Percentiles rank a stretch among this genome's conserved stretches.
These are phyloP conservation scores for Telmatherina bonti DNA, from an alignment of 2,797 vertebrate species.

Conservation along the genomic window DNA sequence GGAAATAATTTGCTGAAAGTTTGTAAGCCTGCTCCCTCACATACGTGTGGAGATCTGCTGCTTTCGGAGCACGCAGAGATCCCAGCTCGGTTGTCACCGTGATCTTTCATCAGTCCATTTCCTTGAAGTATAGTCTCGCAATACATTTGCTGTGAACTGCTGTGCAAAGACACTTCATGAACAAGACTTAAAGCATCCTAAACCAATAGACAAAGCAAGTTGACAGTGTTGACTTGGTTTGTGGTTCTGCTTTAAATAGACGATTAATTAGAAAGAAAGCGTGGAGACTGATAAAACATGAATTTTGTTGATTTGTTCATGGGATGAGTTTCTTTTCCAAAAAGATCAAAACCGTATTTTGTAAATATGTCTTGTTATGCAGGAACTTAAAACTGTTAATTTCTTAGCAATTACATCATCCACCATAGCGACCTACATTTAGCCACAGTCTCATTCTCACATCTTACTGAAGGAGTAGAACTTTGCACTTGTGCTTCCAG, in stretches of 20 bases:
- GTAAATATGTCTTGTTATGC: neutral
- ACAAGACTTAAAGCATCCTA: slow-evolving; percentile 19
- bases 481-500: too few relatives aligned
- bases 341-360: neutral
- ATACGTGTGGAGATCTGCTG: slow-evolving; percentile 25
- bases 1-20: slow-evolving; percentile 9
- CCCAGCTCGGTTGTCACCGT: slow-evolving; percentile 34
- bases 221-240: slow-evolving; percentile 33
- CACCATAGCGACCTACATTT: neutral
- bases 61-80: slow-evolving; percentile 34
- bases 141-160: slow-evolving; percentile 19
- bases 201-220: slow-evolving; percentile 33
- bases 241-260: slow-evolving; percentile 38
- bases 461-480: neutral
- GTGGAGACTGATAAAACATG: slow-evolving; percentile 24
- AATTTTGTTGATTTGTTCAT: neutral
- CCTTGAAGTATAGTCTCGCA: neutral
- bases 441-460: neutral
- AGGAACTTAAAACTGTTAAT: slow-evolving; percentile 11
- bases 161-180: slow-evolving; percentile 26
- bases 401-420: neutral
- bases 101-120: slow-evolving; percentile 18
- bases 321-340: neutral
- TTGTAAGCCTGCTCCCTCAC: slow-evolving; percentile 12
- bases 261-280: slow-evolving; percentile 27